Evolutionary conservation across 2,888 invertebrate species (phyloP).

Genomic region (Resseliella maxima): DNA sequence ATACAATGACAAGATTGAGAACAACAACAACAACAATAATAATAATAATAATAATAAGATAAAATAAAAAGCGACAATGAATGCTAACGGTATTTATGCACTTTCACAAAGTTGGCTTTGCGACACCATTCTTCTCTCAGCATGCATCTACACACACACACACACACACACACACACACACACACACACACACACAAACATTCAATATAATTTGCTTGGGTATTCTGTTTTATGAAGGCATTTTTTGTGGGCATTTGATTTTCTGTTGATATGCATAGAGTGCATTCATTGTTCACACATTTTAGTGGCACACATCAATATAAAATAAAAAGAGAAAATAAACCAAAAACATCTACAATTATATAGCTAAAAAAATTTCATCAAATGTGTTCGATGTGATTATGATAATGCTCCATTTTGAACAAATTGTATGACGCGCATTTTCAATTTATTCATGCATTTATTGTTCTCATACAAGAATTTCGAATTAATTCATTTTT

Average conservation of each 20-base stretch:
- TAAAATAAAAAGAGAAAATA: neutral
- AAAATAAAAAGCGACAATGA: too few species aligned
- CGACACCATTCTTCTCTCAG: neutral
- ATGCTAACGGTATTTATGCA: constrained; percentile 38
- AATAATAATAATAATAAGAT: too few species aligned
- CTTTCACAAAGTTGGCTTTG: neutral
- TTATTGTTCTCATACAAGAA: too few species aligned
- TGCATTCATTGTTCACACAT: neutral
- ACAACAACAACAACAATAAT: neutral
- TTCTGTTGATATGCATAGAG: neutral
- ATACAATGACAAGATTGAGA: neutral
- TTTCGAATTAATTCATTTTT: too few species aligned
- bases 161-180: neutral
- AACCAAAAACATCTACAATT: too few species aligned
- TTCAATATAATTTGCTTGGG: neutral
- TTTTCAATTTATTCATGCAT: too few species aligned
- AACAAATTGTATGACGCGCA: too few species aligned
- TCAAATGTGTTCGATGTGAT: too few species aligned
- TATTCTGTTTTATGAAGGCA: neutral
- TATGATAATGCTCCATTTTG: too few species aligned
- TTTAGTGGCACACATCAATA: neutral
- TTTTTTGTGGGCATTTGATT: neutral
- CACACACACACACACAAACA: neutral
- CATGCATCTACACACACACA: neutral
- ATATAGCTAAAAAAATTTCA: too few species aligned